Conservation (phyloP, 1,140 invertebrate species). For the Scaptomyza graminum region DNA sequence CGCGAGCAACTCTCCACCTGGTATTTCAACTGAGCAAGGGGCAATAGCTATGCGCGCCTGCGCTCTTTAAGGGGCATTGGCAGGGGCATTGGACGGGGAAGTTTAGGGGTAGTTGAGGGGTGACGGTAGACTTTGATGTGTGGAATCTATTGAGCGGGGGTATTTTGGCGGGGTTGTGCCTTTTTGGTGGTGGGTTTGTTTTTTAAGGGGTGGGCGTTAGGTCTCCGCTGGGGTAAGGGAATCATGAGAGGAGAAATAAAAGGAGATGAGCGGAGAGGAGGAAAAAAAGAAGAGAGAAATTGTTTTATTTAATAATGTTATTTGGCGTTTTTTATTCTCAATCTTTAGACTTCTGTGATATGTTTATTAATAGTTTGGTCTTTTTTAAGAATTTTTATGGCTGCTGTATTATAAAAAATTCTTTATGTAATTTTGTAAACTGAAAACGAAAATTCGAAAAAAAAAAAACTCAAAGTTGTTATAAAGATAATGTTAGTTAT, state of each 20-base stretch:
- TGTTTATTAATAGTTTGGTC: no score
- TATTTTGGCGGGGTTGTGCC: neutral
- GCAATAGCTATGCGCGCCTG: constrained; percentile 36
- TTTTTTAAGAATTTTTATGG: no score
- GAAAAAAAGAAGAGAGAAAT: neutral
- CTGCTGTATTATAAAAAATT: no score
- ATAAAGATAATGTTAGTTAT: no score
- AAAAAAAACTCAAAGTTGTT: no score
- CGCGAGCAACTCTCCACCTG: constrained; percentile 53
- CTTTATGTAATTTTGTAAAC: no score
- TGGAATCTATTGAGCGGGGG: constrained; percentile 38
- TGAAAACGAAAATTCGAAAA: no score
- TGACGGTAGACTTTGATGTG: constrained; percentile 25
- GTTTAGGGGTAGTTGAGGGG: constrained; percentile 40
- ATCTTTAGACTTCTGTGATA: no score
- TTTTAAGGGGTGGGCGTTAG: constrained; percentile 30
- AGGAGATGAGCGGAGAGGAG: neutral
- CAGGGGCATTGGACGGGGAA: constrained; percentile 35
- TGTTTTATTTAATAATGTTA: no score
- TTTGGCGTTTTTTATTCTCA: no score
- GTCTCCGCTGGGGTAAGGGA: constrained; percentile 15
- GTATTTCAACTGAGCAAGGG: constrained; percentile 45
- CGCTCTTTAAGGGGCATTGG: constrained; percentile 39
- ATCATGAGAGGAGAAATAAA: neutral
- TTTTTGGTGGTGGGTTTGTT: constrained; percentile 40